Conservation (phyloP, 2,797 vertebrate species). For the Ibycter americanus region DNA sequence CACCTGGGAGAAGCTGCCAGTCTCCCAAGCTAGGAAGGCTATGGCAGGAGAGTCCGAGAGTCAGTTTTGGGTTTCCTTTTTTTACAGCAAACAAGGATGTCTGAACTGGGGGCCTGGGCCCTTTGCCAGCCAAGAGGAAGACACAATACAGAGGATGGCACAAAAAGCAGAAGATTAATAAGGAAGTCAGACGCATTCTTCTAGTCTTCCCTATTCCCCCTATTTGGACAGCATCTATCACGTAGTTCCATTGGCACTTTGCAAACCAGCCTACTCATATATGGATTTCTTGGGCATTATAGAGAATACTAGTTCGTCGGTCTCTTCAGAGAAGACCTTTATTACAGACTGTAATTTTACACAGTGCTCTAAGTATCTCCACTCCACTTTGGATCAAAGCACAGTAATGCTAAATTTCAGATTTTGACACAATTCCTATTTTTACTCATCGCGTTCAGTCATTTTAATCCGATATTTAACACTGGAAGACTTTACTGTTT, state of each 20-base stretch:
- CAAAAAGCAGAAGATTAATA: background rate
- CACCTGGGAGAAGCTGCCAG: background rate
- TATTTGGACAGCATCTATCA: background rate
- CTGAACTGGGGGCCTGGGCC: background rate
- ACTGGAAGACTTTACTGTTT: background rate
- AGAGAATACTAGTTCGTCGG: background rate
- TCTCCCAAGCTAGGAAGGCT: background rate
- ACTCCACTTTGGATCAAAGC: background rate
- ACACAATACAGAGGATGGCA: background rate
- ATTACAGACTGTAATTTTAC: background rate
- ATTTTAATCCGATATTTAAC: background rate
- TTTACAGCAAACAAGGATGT: background rate
- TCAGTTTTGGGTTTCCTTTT: background rate
- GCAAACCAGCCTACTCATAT: background rate
- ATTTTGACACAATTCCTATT: background rate
- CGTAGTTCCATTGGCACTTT: background rate
- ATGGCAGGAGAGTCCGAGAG: background rate
- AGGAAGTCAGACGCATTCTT: background rate
- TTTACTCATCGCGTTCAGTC: background rate
- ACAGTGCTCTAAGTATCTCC: background rate
- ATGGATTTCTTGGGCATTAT: background rate
- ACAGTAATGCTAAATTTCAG: background rate
- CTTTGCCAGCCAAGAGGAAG: background rate
- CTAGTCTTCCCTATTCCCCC: background rate
- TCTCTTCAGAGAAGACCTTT: background rate